These are phyloP conservation scores for Carollia perspicillata DNA, from an alignment of 2,113 vertebrate species.

Conservation along the genomic window DNA sequence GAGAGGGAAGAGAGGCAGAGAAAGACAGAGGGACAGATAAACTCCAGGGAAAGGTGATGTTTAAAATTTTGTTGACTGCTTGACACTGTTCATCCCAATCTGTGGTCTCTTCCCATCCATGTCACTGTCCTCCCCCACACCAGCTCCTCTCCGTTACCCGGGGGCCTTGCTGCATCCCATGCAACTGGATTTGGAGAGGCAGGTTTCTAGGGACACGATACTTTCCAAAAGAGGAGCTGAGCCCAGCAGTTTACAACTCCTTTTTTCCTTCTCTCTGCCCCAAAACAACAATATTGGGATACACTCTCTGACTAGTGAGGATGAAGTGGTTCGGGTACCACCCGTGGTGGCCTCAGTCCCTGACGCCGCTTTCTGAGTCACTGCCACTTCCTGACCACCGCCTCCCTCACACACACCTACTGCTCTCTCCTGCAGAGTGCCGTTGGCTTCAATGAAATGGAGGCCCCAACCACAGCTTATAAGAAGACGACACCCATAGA, in stretches of 20 bases:
- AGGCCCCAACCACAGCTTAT: conserved; percentile 87
- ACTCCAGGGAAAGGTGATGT: background rate
- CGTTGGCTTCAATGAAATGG: conserved; percentile 88
- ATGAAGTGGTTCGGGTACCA: background rate
- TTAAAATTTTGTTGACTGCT: background rate
- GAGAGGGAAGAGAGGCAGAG: background rate
- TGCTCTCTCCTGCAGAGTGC: conserved; percentile 83
- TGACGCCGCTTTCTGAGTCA: background rate
- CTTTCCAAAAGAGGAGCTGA: background rate
- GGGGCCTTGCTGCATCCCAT: background rate
- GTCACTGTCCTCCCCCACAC: background rate
- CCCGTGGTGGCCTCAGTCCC: background rate
- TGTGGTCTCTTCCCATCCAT: background rate
- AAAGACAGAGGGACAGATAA: background rate
- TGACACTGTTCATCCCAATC: background rate
- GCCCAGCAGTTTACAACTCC: background rate
- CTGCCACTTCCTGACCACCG: background rate
- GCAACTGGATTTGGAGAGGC: background rate
- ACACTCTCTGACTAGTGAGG: background rate
- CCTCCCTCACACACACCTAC: background rate
- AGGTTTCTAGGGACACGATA: background rate
- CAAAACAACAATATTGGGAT: background rate
- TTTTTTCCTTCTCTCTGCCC: background rate
- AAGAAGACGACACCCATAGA: conserved; percentile 90
- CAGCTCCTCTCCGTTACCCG: background rate